Base-by-base conservation (phyloP, 2,113 vertebrate species). In the Podarcis muralis region DNA sequence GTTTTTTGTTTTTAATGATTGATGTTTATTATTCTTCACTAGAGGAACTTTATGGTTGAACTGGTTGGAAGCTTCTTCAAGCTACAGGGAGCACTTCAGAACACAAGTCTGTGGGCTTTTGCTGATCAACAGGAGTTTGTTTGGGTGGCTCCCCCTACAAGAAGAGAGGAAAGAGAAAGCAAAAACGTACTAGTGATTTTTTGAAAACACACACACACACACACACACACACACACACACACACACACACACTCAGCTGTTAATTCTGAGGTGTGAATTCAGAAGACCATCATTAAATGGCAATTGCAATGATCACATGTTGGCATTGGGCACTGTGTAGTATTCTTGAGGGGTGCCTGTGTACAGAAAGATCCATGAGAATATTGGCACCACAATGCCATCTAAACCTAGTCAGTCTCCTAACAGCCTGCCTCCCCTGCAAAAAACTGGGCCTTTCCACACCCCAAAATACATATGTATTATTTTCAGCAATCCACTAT, bases 71-170 rank as follows among this genome's bases (percentile, higher is more conserved):
- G 93, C 88, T 79, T 94, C 88, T 87, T 88, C 91, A 84, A 86
- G 86, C 87, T 88, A 91, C 85, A 88, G 92, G 95, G 91, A 95
- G 90, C 94, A 93, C 93, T 95, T 96, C 94, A 94, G 93, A 95
- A 91, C 93, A 93, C 93, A 94, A 94, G 96, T 92, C 91, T 91
- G 80, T 74, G 88, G 92, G 94, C 71, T 85, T 90, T 93, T 25
- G 23, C 89, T 83, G 2, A 6, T 25, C 4, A 37, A 18, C 16
- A 22, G 15, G 53, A 13, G 59, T 20, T 18, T 1, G 48, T 12
- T 12, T 53, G 48, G 23, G 7, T 20, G 16, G 12, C 32, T 18
- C 16, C 25, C 59, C 62, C 20, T 23, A 27, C 25, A 3, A 83
- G 16, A 22, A 16, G 5, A 11, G 35, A 27, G 43, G 43, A 43